Conservation (phyloP, 2,113 vertebrate genomes). For the Ictalurus furcatus region DNA sequence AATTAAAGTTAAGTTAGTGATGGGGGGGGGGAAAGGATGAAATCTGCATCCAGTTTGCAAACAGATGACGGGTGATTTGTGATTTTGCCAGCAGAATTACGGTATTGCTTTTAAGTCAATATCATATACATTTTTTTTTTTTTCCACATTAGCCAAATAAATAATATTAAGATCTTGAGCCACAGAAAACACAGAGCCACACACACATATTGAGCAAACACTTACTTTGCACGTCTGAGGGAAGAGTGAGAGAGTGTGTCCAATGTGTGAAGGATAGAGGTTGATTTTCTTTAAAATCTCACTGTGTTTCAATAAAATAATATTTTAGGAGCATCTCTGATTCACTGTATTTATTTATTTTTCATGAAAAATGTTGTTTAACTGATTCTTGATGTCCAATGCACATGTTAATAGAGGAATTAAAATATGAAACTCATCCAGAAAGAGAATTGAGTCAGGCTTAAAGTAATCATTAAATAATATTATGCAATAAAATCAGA, state of each 20-base stretch:
- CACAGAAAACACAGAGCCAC: slow-evolving; percentile 15
- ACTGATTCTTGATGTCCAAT: not conserved
- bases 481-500: not conserved
- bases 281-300: slow-evolving; percentile 53
- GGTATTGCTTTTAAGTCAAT: slow-evolving; percentile 62
- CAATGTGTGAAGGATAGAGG: slow-evolving; percentile 38
- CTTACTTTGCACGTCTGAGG: slow-evolving; percentile 4
- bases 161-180: slow-evolving; percentile 52
- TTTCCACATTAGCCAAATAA: slow-evolving; percentile 19
- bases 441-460: not conserved
- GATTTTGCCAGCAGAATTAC: slow-evolving; percentile 51
- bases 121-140: slow-evolving; percentile 56
- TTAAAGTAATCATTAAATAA: not conserved
- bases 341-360: not conserved
- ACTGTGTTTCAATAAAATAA: slow-evolving; percentile 70
- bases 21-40: slow-evolving; percentile 34
- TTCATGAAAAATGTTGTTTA: not conserved
- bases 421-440: not conserved
- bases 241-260: slow-evolving; percentile 43
- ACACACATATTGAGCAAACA: not conserved
- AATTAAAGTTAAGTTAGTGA: slow-evolving; percentile 45
- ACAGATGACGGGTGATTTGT: slow-evolving; percentile 40
- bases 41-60: slow-evolving; percentile 29
- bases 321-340: slow-evolving; percentile 71
- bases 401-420: not conserved